Base-by-base conservation (phyloP, 2,888 invertebrate genomes). In the Encarsia formosa region DNA sequence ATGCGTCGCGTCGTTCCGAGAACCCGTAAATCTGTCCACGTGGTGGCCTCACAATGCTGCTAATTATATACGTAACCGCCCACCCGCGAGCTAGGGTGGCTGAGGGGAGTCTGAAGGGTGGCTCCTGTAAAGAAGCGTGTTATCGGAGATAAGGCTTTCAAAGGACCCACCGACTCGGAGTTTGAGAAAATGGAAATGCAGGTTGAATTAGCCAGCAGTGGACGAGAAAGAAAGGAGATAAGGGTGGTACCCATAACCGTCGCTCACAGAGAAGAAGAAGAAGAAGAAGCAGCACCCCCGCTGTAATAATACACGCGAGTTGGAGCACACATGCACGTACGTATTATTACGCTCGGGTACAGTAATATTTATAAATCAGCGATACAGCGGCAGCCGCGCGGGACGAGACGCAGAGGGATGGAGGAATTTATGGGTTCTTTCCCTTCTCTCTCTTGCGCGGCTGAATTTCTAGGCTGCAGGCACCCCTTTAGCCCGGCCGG, bases 321-420 rank as follows among this genome's bases (percentile, higher is more conserved):
- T 54, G 56, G 40, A 51, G 37, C 15, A 15, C 34, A 13, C 34
- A 13, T 15, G 16, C n/a, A 65, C 63, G 64, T 68, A 65, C 66
- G 44, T 71, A 72, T 73, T 73, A 72, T 75, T 74, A 74, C 74
- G 72, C 73, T 70, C 73, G 67, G 70, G 71, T 71, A 70, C 72
- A 75, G 72, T 75, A 75, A 75, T 75, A 75, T 75, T 75, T 75
- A 75, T 75, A 75, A 75, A 75, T 75, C 75, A 75, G 69, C 74
- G 69, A 75, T 74, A 74, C 70, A 73, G 48, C 45, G 37, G 16
- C 22, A 15, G n/a, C n/a, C n/a, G n/a, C n/a, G n/a, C n/a, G n/a
- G n/a, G n/a, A n/a, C n/a, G n/a, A n/a, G n/a, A n/a, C n/a, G n/a
- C n/a, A n/a, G n/a, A n/a, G n/a, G n/a, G n/a, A n/a, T n/a, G n/a